Evolutionary conservation across 2,113 vertebrate species (phyloP), one percentile per base, ranked within the genome.

Genomic region (Zosterops pallidus): DNA sequence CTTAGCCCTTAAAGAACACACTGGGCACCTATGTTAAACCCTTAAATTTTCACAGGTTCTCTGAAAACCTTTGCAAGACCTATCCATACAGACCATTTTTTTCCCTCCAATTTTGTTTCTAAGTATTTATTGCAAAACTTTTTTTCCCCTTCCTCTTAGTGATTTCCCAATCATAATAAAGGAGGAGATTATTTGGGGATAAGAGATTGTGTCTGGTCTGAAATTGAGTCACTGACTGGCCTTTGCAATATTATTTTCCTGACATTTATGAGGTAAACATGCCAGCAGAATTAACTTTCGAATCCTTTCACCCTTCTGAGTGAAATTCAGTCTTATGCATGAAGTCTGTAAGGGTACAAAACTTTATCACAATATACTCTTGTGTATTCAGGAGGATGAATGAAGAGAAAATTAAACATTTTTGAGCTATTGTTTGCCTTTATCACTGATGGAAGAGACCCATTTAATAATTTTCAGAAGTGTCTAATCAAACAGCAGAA

Each of bases 231-330:
- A 31, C 44, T 70, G 49, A 60, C 55, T 92, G 65, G 33, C 44
- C 81, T 94, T 92, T 91, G 25, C 41, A 28, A 15, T 75, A 71
- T 64, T 75, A 63, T 93, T 92, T 94, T 89, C n/a, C 17, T 52
- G 77, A 60, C 29, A 62, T 94, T 79, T 92, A 39, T 68, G 53
- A 72, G 12, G 17, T 60, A 78, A 85, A 79, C 49, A 53, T 88
- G 70, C 55, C 52, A 57, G 33, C 26, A 92, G 63, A 84, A 86
- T 92, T 83, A 88, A 25, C 28, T 80, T 95, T 59, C 56, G 72
- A 80, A 85, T 93, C 17, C 44, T 85, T 94, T 67, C 39, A 60
- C 50, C 14, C 8, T 71, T 86, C 41, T 83, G 31, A 12, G 14
- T 72, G n/a, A 93, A 90, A 90, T 72, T 88, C 63, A 76, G 37